Conservation (phyloP, 2,888 invertebrate genomes). For the Elegia similella region DNA sequence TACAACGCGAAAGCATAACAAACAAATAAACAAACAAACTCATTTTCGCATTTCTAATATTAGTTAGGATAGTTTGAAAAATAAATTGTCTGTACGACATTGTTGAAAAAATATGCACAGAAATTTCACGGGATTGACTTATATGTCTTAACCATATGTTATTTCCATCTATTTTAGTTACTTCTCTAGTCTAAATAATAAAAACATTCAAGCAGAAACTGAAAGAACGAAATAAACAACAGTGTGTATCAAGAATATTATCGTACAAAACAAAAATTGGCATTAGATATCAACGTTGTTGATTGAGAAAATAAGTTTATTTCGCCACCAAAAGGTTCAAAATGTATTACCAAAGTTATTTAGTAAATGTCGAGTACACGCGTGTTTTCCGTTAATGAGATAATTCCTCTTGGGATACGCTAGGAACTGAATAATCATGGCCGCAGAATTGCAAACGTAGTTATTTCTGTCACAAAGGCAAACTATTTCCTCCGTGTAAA, state of each 20-base stretch:
- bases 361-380: conserved; percentile 31
- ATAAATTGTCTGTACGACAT: too few relatives aligned
- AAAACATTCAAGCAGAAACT: not conserved
- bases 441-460: conserved; percentile 46
- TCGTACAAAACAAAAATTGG: conserved; percentile 29
- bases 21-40: too few relatives aligned
- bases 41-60: too few relatives aligned
- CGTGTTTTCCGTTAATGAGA: conserved; percentile 56
- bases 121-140: too few relatives aligned
- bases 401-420: conserved; percentile 49
- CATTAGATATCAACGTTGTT: conserved; percentile 16
- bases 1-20: too few relatives aligned
- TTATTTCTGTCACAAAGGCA: conserved; percentile 36
- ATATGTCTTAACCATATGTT: too few relatives aligned
- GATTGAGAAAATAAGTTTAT: conserved; percentile 23
- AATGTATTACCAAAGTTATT: conserved; percentile 19
- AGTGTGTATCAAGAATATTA: conserved; percentile 37
- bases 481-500: conserved; percentile 21
- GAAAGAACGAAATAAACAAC: too few relatives aligned
- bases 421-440: conserved; percentile 50
- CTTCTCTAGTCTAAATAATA: too few relatives aligned
- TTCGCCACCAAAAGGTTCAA: conserved; percentile 21
- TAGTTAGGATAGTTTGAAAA: too few relatives aligned
- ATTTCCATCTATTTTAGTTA: too few relatives aligned
- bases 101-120: too few relatives aligned